Conservation (phyloP, 2,797 vertebrate genomes). For the Lutjanus argentimaculatus region DNA sequence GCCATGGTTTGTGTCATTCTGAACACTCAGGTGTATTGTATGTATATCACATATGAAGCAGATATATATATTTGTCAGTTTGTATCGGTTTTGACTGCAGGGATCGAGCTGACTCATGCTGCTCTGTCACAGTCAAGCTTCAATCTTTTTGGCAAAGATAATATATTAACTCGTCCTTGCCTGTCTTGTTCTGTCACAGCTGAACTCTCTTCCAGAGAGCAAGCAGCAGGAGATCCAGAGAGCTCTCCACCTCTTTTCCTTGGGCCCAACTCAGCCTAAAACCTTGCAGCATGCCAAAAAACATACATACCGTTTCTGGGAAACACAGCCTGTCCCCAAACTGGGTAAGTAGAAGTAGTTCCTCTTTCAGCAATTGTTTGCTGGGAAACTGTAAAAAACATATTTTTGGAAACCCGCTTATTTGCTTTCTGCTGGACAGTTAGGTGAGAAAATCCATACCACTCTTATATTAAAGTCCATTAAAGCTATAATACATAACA, state of each 20-base stretch:
- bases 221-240: constrained; percentile 98
- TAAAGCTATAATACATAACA: no score
- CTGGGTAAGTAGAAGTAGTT: constrained; percentile 86
- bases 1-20: constrained; percentile 84
- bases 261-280: constrained; percentile 90
- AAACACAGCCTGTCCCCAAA: constrained; percentile 95
- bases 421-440: not conserved
- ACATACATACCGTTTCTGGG: constrained; percentile 95
- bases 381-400: not conserved
- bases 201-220: constrained; percentile 92
- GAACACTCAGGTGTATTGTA: not conserved
- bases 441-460: no score
- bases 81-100: not conserved
- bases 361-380: not conserved
- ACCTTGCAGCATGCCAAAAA: constrained; percentile 93
- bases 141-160: not conserved
- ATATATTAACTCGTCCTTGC: constrained; percentile 27
- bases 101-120: not conserved
- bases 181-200: constrained; percentile 75
- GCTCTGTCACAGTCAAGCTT: not conserved
- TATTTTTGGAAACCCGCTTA: not conserved
- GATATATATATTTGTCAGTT: not conserved
- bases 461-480: no score
- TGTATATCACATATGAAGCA: not conserved
- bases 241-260: constrained; percentile 95